phyloP scores from a whole-genome alignment of 2,797 vertebrate genomes.

The Brachyrhaphis roseni region DNA sequence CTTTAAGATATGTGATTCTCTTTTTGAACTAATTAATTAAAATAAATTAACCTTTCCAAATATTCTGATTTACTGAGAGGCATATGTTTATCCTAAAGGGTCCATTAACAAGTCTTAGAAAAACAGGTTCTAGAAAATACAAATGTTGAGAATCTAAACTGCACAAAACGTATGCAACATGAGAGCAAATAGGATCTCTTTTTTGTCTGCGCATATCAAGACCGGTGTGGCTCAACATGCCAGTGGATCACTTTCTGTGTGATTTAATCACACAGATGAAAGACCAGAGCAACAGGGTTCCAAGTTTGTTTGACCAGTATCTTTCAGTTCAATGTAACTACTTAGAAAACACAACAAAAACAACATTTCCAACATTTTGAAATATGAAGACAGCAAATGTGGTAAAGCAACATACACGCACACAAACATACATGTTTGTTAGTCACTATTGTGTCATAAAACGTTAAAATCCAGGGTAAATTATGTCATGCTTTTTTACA shows the following conservation, averaged over 20 bases:
- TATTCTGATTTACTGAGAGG: neutral
- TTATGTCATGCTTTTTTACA: constrained; percentile 62
- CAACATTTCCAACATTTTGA: constrained; percentile 34
- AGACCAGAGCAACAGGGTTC: neutral
- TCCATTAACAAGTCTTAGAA: neutral
- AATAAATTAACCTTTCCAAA: neutral
- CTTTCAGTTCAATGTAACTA: constrained; percentile 33
- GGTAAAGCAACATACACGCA: constrained; percentile 68
- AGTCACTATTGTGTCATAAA: constrained; percentile 44
- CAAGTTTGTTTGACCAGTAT: constrained; percentile 11
- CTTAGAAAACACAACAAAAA: constrained; percentile 44
- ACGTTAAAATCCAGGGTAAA: constrained; percentile 41
- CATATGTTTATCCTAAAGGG: neutral
- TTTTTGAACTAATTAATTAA: neutral
- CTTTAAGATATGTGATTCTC: neutral
- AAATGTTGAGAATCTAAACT: neutral
- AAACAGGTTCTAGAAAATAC: neutral
- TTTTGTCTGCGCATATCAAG: neutral
- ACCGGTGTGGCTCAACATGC: neutral
- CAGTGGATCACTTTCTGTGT: neutral
- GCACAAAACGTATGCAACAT: neutral
- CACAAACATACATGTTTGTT: constrained; percentile 63
- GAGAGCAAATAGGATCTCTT: neutral
- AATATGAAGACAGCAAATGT: constrained; percentile 42
- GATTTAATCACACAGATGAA: neutral